Base-by-base conservation (phyloP, 1,140 invertebrate genomes). In the Phymorhynchus buccinoides region DNA sequence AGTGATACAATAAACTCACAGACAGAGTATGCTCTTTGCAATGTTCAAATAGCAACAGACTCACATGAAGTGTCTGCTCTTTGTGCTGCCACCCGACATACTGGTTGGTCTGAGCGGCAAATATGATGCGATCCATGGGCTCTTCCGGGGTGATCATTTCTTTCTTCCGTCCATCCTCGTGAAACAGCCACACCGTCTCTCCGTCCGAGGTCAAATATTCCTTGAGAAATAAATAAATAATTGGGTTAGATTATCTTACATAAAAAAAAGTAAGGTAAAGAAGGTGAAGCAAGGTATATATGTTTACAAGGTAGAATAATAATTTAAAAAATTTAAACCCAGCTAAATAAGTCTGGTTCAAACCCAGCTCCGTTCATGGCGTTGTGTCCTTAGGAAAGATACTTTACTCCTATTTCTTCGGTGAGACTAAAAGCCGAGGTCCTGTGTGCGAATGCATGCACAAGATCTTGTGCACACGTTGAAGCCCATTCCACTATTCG, bases 171-270 rank as follows among this genome's bases (percentile, higher is more conserved):
- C 92, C 92, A 90, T 92, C 90, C 37, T 88, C 88, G 52, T 89
- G 52, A 85, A 92, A 93, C 27, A 91, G 27, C 32, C 88, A 84
- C 30, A 93, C 88, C 52, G 77, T 85, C 41, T 90, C 83, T 0
- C 91, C 91, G 90, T 93, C 92, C 80, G 88, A 87, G 30, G 91
- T 89, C 62, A 92, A 56, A 80, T 92, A 92, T 84, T 93, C 92
- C 92, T 93, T 83, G 12, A 88, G 79, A 18, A 6, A n/a, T 14
- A 73, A 3, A 73, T 14, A 30, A n/a, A n/a, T n/a, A n/a, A n/a
- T n/a, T 12, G 12, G 27, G 12, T n/a, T n/a, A n/a, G n/a, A 1
- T 22, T 16, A 32, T 71, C 68, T 71, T 4, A 71, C 12, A 71
- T 27, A 18, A 18, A 71, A 27, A 14, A 18, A 9, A 27, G 12